Evolutionary conservation across 2,113 vertebrate genomes (phyloP).

Genomic region (Gobiocypris rarus): DNA sequence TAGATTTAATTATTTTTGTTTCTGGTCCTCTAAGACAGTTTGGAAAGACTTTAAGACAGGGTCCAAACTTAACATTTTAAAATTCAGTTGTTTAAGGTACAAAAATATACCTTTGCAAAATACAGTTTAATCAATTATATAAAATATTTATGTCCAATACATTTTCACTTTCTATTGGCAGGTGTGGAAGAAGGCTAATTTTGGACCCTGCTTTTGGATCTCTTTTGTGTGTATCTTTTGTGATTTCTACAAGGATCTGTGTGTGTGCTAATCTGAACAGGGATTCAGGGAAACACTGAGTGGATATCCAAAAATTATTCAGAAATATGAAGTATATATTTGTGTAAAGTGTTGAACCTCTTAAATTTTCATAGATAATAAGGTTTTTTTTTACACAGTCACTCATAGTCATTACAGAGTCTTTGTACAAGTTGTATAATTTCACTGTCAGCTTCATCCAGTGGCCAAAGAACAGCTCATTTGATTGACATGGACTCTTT

Average conservation of each 20-base stretch:
- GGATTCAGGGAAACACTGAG: background rate
- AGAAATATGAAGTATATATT: background rate
- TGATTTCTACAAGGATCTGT: background rate
- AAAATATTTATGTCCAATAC: background rate
- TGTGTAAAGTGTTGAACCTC: background rate
- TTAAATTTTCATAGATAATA: background rate
- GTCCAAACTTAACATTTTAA: background rate
- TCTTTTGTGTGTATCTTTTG: background rate
- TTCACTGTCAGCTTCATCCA: background rate
- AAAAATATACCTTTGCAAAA: background rate
- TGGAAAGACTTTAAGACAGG: background rate
- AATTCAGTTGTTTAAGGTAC: no score
- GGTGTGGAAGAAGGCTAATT: no score
- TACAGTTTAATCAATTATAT: background rate
- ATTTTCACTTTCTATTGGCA: background rate
- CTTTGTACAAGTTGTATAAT: background rate
- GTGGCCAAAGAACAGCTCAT: background rate
- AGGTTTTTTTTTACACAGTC: background rate
- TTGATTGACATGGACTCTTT: background rate
- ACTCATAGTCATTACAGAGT: background rate
- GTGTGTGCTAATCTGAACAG: background rate
- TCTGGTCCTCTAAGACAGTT: background rate
- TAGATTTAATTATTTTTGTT: background rate
- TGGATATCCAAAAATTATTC: background rate
- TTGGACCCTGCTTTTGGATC: no score